phyloP scores from a whole-genome alignment of 2,797 vertebrate species.

The Crypturellus tataupa region DNA sequence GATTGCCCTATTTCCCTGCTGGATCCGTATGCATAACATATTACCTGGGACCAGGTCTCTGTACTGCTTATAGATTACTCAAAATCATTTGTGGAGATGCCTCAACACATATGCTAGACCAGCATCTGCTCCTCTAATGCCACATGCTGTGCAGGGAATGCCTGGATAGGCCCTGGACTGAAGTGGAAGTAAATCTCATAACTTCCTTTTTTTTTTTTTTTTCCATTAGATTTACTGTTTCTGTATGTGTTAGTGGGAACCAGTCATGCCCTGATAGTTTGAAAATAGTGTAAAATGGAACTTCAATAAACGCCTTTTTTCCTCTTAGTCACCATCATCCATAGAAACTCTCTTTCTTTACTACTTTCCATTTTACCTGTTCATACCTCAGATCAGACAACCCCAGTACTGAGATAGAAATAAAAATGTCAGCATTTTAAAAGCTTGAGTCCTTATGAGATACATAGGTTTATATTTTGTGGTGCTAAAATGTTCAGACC shows the following conservation, averaged over 20 bases:
- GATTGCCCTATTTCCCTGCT: background rate
- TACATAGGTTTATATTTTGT: slow-evolving; percentile 70
- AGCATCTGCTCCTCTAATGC: background rate
- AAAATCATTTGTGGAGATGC: background rate
- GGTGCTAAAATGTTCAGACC: slow-evolving; percentile 56
- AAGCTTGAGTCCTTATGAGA: slow-evolving; percentile 56
- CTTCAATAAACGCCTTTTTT: background rate
- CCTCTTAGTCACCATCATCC: background rate
- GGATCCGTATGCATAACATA: background rate
- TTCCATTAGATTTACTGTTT: background rate
- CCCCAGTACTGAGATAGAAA: slow-evolving; percentile 28
- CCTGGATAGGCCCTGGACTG: background rate
- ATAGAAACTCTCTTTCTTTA: background rate
- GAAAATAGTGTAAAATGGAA: background rate
- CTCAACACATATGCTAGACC: background rate
- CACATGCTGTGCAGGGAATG: background rate
- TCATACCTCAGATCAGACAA: slow-evolving; percentile 44
- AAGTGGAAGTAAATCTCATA: background rate
- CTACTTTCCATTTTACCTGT: background rate
- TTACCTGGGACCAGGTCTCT: background rate
- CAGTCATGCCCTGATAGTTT: background rate
- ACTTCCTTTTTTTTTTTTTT: background rate
- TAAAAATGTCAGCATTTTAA: slow-evolving; percentile 62
- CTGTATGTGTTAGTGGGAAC: background rate
- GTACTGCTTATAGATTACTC: background rate